Evolutionary conservation across 2,888 invertebrate species (phyloP).

Genomic region (Philereme transversata): DNA sequence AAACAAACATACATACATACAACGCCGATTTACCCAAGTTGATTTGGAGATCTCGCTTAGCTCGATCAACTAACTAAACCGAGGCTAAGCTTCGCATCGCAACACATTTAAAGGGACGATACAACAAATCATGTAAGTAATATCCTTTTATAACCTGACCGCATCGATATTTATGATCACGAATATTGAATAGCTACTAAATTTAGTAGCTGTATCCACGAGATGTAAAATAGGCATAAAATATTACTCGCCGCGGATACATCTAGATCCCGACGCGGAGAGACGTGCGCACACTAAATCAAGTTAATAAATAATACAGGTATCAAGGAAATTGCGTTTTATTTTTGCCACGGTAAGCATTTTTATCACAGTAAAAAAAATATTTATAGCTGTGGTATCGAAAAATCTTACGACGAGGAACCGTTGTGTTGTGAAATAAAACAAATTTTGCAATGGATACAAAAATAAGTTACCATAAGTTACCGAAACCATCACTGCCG

Average conservation of each 20-base stretch:
- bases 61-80: too few relatives aligned
- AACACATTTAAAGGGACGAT: background rate
- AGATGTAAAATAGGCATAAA: slow-evolving; percentile 43
- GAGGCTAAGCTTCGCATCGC: too few relatives aligned
- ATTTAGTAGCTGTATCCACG: slow-evolving; percentile 25
- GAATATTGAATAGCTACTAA: slow-evolving; percentile 27
- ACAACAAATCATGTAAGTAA: slow-evolving; percentile 5
- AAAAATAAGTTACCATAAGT: background rate
- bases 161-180: slow-evolving; percentile 20
- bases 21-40: too few relatives aligned
- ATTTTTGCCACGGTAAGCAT: slow-evolving; percentile 22
- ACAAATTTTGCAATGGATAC: background rate
- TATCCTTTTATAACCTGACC: slow-evolving; percentile 14
- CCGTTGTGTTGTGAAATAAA: background rate
- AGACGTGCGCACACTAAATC: slow-evolving; percentile 54
- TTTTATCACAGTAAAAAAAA: background rate
- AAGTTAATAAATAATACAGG: slow-evolving; percentile 50
- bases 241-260: slow-evolving; percentile 32
- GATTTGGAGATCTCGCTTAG: too few relatives aligned
- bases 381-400: background rate
- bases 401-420: background rate
- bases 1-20: too few relatives aligned
- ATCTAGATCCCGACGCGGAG: slow-evolving; percentile 45
- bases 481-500: background rate
- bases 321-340: slow-evolving; percentile 29